Evolutionary conservation across 2,113 vertebrate species (phyloP).

Genomic region (Pseudopodoces humilis): DNA sequence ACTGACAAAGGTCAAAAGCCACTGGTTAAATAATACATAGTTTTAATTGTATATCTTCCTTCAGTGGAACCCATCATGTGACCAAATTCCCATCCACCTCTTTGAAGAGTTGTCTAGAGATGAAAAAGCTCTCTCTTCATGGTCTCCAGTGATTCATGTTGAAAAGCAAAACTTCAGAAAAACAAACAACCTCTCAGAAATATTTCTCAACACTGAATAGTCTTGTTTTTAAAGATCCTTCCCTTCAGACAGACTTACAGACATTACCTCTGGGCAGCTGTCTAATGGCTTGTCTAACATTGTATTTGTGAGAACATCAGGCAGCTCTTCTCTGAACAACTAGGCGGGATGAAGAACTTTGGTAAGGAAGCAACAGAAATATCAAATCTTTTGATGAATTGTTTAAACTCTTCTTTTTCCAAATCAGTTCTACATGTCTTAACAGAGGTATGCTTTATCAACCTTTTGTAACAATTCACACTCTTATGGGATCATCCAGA

Average conservation of each 20-base stretch:
- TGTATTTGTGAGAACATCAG: not conserved
- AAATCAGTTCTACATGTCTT: not conserved
- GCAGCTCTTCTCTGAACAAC: not conserved
- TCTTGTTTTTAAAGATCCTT: not conserved
- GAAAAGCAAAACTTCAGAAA: not conserved
- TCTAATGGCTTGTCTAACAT: not conserved
- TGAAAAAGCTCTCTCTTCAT: constrained; percentile 8
- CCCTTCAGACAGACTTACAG: not conserved
- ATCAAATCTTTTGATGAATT: not conserved
- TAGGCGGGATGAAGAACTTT: not conserved
- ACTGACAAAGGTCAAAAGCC: not conserved
- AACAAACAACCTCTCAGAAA: constrained; percentile 1
- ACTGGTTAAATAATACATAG: not conserved
- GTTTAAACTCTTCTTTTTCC: not conserved
- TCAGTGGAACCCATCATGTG: not conserved
- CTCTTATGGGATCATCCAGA: not conserved
- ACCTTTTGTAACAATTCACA: not conserved
- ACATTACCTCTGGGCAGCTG: not conserved
- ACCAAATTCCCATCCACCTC: not conserved
- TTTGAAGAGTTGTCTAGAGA: constrained; percentile 4
- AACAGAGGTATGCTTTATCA: not conserved
- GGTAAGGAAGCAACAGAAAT: not conserved
- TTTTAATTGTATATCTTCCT: not conserved
- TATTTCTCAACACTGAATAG: not conserved
- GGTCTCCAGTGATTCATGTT: not conserved